phyloP scores from a whole-genome alignment of 1,140 invertebrate genomes.

The Ectropis grisescens region DNA sequence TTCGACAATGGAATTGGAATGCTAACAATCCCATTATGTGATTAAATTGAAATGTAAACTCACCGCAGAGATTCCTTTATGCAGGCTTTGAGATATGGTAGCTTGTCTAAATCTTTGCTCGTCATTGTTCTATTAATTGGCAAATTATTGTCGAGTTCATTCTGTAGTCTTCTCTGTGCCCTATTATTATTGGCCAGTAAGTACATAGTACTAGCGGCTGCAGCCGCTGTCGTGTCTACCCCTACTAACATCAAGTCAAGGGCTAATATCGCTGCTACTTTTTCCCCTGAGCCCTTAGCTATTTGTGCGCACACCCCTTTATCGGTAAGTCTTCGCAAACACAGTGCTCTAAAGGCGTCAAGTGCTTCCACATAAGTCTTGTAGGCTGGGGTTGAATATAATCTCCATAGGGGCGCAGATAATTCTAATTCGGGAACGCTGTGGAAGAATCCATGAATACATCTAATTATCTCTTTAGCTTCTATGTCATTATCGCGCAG shows the following conservation, averaged over 20 bases:
- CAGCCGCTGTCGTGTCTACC: slow-evolving; percentile 88
- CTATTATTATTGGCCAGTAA: slow-evolving; percentile 82
- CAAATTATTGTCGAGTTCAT: slow-evolving; percentile 78
- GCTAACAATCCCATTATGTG: too few relatives aligned
- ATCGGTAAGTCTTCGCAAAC: slow-evolving; percentile 51
- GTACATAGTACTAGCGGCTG: slow-evolving; percentile 84
- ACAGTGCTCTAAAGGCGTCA: slow-evolving; percentile 73
- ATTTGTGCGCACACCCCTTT: slow-evolving; percentile 52
- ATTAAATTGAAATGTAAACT: too few relatives aligned
- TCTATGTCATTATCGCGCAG: slow-evolving; percentile 75
- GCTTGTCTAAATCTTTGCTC: slow-evolving; percentile 75
- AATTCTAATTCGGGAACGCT: slow-evolving; percentile 84
- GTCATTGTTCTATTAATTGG: slow-evolving; percentile 72
- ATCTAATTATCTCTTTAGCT: slow-evolving; percentile 81
- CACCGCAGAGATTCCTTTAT: slow-evolving; percentile 92
- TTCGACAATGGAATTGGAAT: too few relatives aligned
- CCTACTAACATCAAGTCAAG: slow-evolving; percentile 89
- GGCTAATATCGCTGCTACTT: slow-evolving; percentile 82
- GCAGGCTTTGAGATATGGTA: slow-evolving; percentile 88
- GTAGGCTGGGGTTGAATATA: slow-evolving; percentile 83
- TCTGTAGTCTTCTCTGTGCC: slow-evolving; percentile 79
- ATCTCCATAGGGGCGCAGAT: slow-evolving; percentile 84
- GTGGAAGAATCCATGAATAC: slow-evolving; percentile 85
- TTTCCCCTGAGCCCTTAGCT: slow-evolving; percentile 44
- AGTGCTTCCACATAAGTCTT: slow-evolving; percentile 80